Evolutionary conservation across 2,888 invertebrate genomes (phyloP).

Genomic region (Empis stercorea): DNA sequence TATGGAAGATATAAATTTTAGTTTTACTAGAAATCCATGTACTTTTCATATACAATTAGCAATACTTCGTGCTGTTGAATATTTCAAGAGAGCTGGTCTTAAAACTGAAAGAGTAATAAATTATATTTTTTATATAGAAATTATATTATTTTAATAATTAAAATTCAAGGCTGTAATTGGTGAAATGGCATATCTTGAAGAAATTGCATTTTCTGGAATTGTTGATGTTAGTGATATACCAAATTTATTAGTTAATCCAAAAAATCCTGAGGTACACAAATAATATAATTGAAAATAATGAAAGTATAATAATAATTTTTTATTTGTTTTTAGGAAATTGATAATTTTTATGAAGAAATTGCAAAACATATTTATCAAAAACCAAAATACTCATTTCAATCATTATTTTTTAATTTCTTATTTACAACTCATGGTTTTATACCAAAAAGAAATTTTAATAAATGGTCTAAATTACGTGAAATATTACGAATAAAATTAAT

Average conservation of each 20-base stretch:
- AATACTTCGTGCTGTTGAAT: conserved; percentile 24
- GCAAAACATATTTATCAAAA: conserved; percentile 27
- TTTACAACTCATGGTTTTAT: conserved; percentile 36
- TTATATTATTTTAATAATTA: too few relatives aligned
- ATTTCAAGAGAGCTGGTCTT: conserved; percentile 23
- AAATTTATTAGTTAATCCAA: conserved; percentile 9
- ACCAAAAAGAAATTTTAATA: conserved; percentile 15
- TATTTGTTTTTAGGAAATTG: conserved; percentile 23
- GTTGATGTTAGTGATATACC: conserved; percentile 13
- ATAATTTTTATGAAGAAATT: conserved; percentile 27
- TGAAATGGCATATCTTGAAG: conserved; percentile 6
- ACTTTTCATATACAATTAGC: conserved; percentile 12
- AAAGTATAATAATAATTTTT: conserved; percentile 10
- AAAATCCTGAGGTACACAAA: conserved; percentile 12
- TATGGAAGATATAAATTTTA: conserved; percentile 47
- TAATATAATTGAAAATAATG: not conserved
- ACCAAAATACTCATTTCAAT: conserved; percentile 38
- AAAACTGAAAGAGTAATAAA: conserved; percentile 9
- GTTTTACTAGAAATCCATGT: conserved; percentile 28
- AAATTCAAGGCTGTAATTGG: conserved; percentile 9
- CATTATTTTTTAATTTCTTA: conserved; percentile 38
- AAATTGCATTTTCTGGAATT: conserved; percentile 9
- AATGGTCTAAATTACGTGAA: not conserved
- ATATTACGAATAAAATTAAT: conserved; percentile 21
- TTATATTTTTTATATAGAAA: not conserved